These are phyloP conservation scores for Drosophila lutescens DNA, from an alignment of 2,888 invertebrate genomes.

Conservation along the genomic window DNA sequence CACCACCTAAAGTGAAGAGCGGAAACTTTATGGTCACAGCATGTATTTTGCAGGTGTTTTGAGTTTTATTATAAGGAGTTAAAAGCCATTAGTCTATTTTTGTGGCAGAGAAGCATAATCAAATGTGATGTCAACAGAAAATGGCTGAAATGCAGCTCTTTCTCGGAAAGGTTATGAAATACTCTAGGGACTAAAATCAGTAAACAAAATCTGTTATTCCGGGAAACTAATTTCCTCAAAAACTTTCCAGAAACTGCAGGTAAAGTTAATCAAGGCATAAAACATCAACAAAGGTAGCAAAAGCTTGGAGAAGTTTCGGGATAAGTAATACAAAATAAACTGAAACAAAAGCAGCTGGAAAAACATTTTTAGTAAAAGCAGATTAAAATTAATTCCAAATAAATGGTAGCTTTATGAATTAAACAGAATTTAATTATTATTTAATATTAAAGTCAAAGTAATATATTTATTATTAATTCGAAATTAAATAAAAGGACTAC, in stretches of 20 bases:
- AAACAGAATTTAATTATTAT: too few species aligned
- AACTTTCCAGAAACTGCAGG: slow-evolving; percentile 1
- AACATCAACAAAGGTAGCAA: slow-evolving; percentile 5
- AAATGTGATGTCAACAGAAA: background rate
- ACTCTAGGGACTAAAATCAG: background rate
- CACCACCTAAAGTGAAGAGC: slow-evolving; percentile 90
- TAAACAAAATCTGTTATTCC: background rate
- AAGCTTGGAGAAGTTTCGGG: background rate
- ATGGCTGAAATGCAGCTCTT: background rate
- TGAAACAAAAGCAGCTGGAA: background rate
- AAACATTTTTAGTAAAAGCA: background rate
- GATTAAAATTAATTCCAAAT: background rate
- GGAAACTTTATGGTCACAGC: slow-evolving; percentile 35
- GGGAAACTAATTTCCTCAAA: background rate
- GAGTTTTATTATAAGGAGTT: background rate
- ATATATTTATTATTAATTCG: too few species aligned
- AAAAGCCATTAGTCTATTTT: background rate
- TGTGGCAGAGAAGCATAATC: background rate
- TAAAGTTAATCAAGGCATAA: background rate
- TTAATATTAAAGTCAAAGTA: too few species aligned
- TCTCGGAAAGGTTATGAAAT: background rate
- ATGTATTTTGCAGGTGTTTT: background rate
- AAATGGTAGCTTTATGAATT: background rate
- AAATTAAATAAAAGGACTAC: too few species aligned
- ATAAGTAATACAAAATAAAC: background rate